Conservation (phyloP, 2,113 vertebrate species). For the Pomatorhinus ruficollis region DNA sequence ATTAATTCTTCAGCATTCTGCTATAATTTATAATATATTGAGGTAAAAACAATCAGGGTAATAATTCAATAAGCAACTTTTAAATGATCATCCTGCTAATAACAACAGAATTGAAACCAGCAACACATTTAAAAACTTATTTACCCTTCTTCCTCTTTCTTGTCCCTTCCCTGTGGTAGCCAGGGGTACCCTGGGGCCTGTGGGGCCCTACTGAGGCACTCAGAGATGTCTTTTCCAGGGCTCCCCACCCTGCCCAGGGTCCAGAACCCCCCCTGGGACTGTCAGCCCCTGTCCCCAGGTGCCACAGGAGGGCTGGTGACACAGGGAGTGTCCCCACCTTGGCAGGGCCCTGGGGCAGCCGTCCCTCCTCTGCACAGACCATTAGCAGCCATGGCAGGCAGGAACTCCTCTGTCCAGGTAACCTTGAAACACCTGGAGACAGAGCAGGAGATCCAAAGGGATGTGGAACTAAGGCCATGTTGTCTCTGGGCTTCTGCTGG, state of each 20-base stretch:
- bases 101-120: background rate
- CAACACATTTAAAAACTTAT: background rate
- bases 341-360: fast-evolving
- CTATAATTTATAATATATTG: background rate
- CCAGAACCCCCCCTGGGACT: fast-evolving
- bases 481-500: background rate
- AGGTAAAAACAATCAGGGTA: background rate
- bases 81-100: fast-evolving
- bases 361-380: fast-evolving
- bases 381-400: fast-evolving
- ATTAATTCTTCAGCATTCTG: background rate
- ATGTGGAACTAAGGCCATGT: background rate
- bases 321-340: background rate
- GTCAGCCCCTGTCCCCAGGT: background rate
- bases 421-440: fast-evolving
- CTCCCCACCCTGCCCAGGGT: too few species aligned
- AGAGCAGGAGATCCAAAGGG: background rate
- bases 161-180: background rate
- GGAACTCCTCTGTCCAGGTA: background rate
- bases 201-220: fast-evolving
- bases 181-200: fast-evolving
- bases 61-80: background rate
- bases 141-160: background rate
- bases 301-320: fast-evolving
- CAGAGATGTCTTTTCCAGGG: fast-evolving